Percentiles rank a stretch among this genome's conserved stretches.
phyloP scores from a whole-genome alignment of 1,140 invertebrate genomes.

The Drosophila nigrodunni region DNA sequence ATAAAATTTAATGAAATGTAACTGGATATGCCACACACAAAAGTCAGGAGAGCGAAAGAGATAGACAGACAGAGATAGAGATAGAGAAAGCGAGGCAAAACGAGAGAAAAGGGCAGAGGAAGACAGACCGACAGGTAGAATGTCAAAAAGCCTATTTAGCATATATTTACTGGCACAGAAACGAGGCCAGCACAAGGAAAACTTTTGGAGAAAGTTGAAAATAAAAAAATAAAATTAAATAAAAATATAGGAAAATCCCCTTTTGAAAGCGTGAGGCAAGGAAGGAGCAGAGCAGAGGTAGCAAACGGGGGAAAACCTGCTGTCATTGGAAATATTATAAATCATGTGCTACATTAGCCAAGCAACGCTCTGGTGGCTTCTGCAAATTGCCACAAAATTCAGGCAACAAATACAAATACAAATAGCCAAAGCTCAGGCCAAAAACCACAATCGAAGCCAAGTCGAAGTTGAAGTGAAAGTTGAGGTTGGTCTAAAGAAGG shows the following conservation, averaged over 20 bases:
- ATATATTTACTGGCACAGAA: slow-evolving; percentile 72
- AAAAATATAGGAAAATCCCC: slow-evolving; percentile 57
- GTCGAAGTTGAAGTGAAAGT: not conserved
- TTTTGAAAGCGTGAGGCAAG: not conserved
- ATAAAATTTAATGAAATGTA: slow-evolving; percentile 84
- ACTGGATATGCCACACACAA: slow-evolving; percentile 66
- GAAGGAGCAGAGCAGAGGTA: no score
- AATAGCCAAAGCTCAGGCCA: slow-evolving; percentile 11
- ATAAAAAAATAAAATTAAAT: slow-evolving; percentile 8
- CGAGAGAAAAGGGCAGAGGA: not conserved
- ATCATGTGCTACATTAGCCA: slow-evolving; percentile 83
- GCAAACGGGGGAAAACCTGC: slow-evolving; percentile 12
- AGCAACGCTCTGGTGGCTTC: slow-evolving; percentile 61
- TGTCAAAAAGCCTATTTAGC: slow-evolving; percentile 83
- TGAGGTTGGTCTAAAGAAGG: not conserved
- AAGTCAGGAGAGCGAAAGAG: not conserved
- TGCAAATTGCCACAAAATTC: slow-evolving; percentile 79
- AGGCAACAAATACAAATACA: slow-evolving; percentile 66
- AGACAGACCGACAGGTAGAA: slow-evolving; percentile 69
- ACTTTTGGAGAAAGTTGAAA: slow-evolving; percentile 47
- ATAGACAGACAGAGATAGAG: slow-evolving; percentile 37
- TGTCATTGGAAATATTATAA: slow-evolving; percentile 81
- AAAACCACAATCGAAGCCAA: not conserved
- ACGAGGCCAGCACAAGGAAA: slow-evolving; percentile 23
- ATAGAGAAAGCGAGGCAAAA: not conserved